These are phyloP conservation scores for Cheilosia urbana DNA, from an alignment of 2,888 invertebrate species.

Conservation along the genomic window DNA sequence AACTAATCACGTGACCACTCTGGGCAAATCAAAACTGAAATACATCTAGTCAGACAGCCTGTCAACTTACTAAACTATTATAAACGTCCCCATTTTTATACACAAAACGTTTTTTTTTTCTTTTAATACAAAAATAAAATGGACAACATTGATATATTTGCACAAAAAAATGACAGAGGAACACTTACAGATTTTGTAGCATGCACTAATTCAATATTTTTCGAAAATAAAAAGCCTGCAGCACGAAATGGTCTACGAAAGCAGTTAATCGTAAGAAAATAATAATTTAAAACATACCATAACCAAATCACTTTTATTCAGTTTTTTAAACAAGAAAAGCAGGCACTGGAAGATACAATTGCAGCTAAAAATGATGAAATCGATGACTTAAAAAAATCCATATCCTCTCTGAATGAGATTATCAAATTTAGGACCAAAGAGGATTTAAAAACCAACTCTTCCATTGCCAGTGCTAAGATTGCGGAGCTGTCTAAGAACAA, in stretches of 20 bases:
- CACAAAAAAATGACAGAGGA: conserved; percentile 26
- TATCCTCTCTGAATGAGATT: conserved; percentile 80
- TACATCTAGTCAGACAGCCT: no score
- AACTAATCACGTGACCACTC: no score
- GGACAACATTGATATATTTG: conserved; percentile 31
- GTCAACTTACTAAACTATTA: no score
- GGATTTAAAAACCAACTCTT: conserved; percentile 81
- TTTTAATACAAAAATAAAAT: conserved; percentile 27
- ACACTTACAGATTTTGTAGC: conserved; percentile 34
- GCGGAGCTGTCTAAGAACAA: conserved; percentile 82
- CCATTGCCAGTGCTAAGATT: conserved; percentile 80
- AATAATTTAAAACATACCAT: not conserved
- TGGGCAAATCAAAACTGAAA: no score
- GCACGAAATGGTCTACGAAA: conserved; percentile 78
- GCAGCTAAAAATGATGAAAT: conserved; percentile 80
- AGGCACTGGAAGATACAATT: conserved; percentile 78
- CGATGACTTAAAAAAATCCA: conserved; percentile 79
- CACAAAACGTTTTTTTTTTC: not conserved
- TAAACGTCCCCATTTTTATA: not conserved
- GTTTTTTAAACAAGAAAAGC: conserved; percentile 79
- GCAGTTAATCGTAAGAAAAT: conserved; percentile 76
- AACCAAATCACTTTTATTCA: not conserved
- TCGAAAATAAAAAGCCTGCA: conserved; percentile 75
- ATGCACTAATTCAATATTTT: conserved; percentile 44
- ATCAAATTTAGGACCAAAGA: conserved; percentile 81